Evolutionary conservation across 1,140 invertebrate genomes (phyloP).

Genomic region (Pristionchus pacificus): DNA sequence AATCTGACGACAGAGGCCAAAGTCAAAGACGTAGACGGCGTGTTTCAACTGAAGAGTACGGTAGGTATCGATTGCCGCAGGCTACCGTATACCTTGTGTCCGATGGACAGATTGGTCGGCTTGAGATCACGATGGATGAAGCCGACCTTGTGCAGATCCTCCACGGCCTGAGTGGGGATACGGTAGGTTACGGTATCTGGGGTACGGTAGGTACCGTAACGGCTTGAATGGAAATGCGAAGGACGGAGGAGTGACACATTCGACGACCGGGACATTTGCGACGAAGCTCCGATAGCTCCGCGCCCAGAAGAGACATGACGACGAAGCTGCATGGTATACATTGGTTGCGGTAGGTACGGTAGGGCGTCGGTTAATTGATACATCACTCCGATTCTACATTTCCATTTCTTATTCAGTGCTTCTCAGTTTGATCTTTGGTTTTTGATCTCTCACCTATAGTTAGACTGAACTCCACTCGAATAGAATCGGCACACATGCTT

Average conservation of each 20-base stretch:
- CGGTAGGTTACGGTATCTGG: too few relatives aligned
- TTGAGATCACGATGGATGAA: conserved; percentile 52
- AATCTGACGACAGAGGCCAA: conserved; percentile 48
- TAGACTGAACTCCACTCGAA: background rate
- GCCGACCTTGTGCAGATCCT: conserved; percentile 42
- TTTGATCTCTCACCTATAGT: background rate
- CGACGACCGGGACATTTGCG: conserved; percentile 35
- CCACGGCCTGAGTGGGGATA: conserved; percentile 18
- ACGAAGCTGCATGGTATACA: conserved; percentile 24
- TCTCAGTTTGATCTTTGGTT: too few relatives aligned
- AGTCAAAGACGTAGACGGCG: conserved; percentile 45
- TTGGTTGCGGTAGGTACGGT: background rate
- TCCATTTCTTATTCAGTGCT: too few relatives aligned
- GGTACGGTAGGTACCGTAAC: conserved; percentile 11
- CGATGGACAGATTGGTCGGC: conserved; percentile 46
- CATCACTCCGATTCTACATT: too few relatives aligned
- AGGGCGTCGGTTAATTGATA: too few relatives aligned
- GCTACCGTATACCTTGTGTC: conserved; percentile 2
- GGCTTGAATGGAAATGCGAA: conserved; percentile 40
- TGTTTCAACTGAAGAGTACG: conserved; percentile 15
- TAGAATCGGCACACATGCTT: background rate
- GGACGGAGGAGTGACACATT: conserved; percentile 29
- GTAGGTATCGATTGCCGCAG: too few relatives aligned
- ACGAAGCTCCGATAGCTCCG: conserved; percentile 43
- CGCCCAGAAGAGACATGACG: conserved; percentile 46